Evolutionary conservation across 2,797 vertebrate genomes (phyloP).

Genomic region (Coilia nasus): DNA sequence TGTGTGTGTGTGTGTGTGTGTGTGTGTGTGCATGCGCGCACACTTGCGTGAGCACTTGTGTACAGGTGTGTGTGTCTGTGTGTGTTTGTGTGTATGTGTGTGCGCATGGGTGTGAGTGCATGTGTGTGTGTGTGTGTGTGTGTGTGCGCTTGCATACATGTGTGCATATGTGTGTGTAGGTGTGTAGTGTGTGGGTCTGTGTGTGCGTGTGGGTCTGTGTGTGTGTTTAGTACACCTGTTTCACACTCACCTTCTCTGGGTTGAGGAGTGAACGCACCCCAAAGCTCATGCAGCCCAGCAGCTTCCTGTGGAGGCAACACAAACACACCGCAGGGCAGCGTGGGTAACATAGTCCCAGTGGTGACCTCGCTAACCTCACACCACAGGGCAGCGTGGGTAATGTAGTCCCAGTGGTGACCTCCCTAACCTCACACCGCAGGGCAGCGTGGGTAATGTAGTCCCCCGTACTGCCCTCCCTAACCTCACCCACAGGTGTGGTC

Average conservation of each 20-base stretch:
- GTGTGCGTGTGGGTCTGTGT: constrained; percentile 31
- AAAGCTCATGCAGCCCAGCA: constrained; percentile 91
- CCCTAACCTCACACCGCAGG: constrained; percentile 15
- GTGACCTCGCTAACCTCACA: background rate
- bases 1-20: background rate
- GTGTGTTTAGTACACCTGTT: background rate
- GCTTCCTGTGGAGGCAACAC: constrained; percentile 57
- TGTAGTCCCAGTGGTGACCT: background rate
- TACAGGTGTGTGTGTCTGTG: constrained; percentile 30
- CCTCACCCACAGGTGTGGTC: background rate
- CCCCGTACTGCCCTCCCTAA: background rate
- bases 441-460: constrained; percentile 28
- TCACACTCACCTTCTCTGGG: constrained; percentile 75
- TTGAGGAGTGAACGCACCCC: constrained; percentile 82
- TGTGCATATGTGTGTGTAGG: background rate
- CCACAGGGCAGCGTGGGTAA: constrained; percentile 35
- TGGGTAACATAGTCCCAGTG: background rate
- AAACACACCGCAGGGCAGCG: constrained; percentile 37
- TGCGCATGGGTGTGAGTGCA: background rate
- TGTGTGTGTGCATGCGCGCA: background rate
- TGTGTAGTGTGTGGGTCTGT: constrained; percentile 17
- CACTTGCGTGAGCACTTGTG: background rate
- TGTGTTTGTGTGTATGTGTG: background rate
- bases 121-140: background rate
- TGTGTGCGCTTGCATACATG: background rate